Evolutionary conservation across 2,888 invertebrate genomes (phyloP).

Genomic region (Bursaphelenchus okinawaensis): DNA sequence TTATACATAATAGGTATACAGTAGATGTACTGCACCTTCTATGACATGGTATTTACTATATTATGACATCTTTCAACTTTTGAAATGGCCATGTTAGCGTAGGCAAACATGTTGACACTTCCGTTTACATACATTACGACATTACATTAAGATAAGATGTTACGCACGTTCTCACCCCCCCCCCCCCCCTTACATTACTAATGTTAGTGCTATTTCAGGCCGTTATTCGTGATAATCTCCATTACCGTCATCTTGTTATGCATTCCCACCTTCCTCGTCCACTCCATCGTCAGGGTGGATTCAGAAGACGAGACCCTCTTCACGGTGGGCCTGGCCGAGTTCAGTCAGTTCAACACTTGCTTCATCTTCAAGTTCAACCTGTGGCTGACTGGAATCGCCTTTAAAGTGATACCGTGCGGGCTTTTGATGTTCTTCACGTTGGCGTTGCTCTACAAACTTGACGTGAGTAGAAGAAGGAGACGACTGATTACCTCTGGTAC

Average conservation of each 20-base stretch:
- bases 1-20: too few species aligned
- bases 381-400: slow-evolving; percentile 35
- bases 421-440: slow-evolving; percentile 42
- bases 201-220: slow-evolving; percentile 34
- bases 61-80: too few species aligned
- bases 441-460: slow-evolving; percentile 35
- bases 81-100: too few species aligned
- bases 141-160: too few species aligned
- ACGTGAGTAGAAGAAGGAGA: slow-evolving; percentile 29
- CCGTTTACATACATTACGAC: too few species aligned
- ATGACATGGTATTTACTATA: too few species aligned
- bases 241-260: slow-evolving; percentile 43
- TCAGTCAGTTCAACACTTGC: slow-evolving; percentile 39
- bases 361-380: slow-evolving; percentile 50
- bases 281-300: slow-evolving; percentile 42
- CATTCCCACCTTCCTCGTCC: slow-evolving; percentile 54
- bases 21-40: too few species aligned
- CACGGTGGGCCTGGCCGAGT: slow-evolving; percentile 38
- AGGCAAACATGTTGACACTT: too few species aligned
- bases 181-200: background rate
- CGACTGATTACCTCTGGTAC: slow-evolving; percentile 33
- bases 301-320: slow-evolving; percentile 23
- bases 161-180: too few species aligned
- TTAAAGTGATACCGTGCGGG: slow-evolving; percentile 40
- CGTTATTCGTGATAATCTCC: slow-evolving; percentile 45